Base-by-base conservation (phyloP, 2,797 vertebrate species). In the Lycodopsis pacificus region DNA sequence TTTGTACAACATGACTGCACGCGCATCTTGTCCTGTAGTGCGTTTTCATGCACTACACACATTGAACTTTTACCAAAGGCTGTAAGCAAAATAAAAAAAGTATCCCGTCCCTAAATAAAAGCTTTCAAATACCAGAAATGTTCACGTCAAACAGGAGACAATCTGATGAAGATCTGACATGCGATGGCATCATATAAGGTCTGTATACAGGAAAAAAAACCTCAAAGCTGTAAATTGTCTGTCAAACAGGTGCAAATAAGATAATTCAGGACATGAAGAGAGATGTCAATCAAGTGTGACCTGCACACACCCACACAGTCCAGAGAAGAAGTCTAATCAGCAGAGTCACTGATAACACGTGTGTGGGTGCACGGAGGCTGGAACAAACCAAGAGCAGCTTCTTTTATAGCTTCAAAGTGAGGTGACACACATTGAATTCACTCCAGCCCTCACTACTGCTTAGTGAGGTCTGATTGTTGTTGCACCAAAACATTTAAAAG, bases 241-340 rank as follows among this genome's bases (percentile, higher is more conserved):
- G 15, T 27, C 17, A 5, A 82, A 73, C 64, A 74, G 42, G 73
- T 72, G 58, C 38, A 58, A 38, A 38, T 32, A 48, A 77, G 56
- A 65, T 81, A 66, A 79, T 73, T 76, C 51, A 42, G 59, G 56
- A 58, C 65, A 44, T 64, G 59, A 13, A 22, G 56, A 14, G 56
- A 63, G 44, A 70, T 36, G 81, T 84, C 90, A 80, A 71, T 88
- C 83, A 85, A 86, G 79, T 32, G 20, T n/a, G 76, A 80, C 83
- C 58, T 76, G 80, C 51, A 19, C 70, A 81, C 79, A 44, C 87
- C 87, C 71, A 86, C 85, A 72, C 87, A 81, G 83, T 82, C 79
- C 86, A 83, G 57, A 81, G 69, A 86, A 74, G 36, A 65, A 67
- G 56, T 83, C 79, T 70, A 70, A 89, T 84, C 83, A 80, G 84